These are phyloP conservation scores for Hormaphis cornu DNA, from an alignment of 1,140 invertebrate species.

Conservation along the genomic window DNA sequence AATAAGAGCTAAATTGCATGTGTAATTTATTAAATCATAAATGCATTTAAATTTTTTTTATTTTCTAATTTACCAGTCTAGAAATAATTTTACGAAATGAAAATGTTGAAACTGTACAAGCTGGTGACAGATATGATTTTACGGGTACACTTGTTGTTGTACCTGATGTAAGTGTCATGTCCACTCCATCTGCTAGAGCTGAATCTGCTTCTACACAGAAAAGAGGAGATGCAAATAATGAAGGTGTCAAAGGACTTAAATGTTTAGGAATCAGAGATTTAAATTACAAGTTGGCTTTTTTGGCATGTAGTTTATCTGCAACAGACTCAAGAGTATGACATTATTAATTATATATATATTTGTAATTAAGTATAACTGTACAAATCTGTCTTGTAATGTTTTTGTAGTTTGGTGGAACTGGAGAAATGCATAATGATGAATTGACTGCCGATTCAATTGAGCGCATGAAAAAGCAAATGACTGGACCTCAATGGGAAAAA, in stretches of 20 bases:
- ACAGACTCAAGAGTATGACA: conserved; percentile 63
- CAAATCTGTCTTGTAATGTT: not conserved
- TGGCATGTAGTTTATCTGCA: conserved; percentile 83
- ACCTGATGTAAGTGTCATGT: conserved; percentile 82
- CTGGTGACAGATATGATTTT: conserved; percentile 86
- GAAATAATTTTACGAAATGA: conserved; percentile 95
- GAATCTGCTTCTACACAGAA: conserved; percentile 69
- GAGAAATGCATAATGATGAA: conserved; percentile 80
- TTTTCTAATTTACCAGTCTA: conserved; percentile 51
- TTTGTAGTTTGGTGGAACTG: conserved; percentile 59
- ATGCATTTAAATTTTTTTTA: not conserved
- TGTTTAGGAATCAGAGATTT: conserved; percentile 90
- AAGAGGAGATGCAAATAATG: conserved; percentile 60
- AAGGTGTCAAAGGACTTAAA: conserved; percentile 86
- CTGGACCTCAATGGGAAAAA: conserved; percentile 87
- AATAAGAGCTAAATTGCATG: too few relatives aligned
- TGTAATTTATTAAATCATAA: too few relatives aligned
- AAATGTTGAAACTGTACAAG: conserved; percentile 91
- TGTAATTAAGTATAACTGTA: too few relatives aligned
- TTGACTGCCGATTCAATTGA: conserved; percentile 44
- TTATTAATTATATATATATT: conserved; percentile 20
- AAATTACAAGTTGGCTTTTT: conserved; percentile 89
- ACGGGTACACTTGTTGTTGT: conserved; percentile 95
- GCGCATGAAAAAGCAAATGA: conserved; percentile 83
- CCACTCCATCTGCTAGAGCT: conserved; percentile 70